Percentiles rank a stretch among this genome's conserved stretches.
phyloP scores from a whole-genome alignment of 2,888 invertebrate species.

The Trachelus stipa region DNA sequence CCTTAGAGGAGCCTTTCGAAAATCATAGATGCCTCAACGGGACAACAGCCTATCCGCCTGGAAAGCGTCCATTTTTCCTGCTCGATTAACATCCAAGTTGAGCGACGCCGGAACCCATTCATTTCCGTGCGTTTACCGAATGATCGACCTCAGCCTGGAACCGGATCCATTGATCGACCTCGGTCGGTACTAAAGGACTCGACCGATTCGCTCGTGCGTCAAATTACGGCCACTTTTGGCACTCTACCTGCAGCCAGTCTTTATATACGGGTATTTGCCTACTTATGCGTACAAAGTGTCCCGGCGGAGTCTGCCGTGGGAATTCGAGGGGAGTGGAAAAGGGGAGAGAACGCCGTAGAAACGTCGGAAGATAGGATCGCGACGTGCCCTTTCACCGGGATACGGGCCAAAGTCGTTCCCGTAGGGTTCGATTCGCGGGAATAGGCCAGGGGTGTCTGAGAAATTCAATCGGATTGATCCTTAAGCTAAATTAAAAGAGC shows the following conservation, averaged over 20 bases:
- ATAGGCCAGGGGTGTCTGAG: background rate
- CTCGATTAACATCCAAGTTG: background rate
- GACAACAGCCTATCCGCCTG: background rate
- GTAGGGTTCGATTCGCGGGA: background rate
- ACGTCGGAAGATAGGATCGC: background rate
- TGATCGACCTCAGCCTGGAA: background rate
- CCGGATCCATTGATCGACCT: background rate
- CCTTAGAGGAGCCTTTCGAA: background rate
- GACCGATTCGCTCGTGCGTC: background rate
- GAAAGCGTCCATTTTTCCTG: background rate
- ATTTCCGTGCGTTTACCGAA: background rate
- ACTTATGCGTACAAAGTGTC: background rate
- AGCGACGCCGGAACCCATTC: background rate
- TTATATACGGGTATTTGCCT: background rate
- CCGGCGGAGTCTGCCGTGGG: background rate
- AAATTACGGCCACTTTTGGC: background rate
- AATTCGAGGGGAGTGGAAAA: background rate
- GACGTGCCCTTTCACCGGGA: background rate
- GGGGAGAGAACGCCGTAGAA: background rate
- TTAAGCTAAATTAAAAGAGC: slow-evolving; percentile 47
- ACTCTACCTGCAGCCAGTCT: background rate
- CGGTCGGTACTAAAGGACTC: too few species aligned
- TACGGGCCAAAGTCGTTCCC: background rate
- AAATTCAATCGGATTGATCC: slow-evolving; percentile 53
- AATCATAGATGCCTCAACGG: background rate